These are phyloP conservation scores for Pseudochirops cupreus DNA, from an alignment of 2,797 vertebrate genomes.

Conservation along the genomic window DNA sequence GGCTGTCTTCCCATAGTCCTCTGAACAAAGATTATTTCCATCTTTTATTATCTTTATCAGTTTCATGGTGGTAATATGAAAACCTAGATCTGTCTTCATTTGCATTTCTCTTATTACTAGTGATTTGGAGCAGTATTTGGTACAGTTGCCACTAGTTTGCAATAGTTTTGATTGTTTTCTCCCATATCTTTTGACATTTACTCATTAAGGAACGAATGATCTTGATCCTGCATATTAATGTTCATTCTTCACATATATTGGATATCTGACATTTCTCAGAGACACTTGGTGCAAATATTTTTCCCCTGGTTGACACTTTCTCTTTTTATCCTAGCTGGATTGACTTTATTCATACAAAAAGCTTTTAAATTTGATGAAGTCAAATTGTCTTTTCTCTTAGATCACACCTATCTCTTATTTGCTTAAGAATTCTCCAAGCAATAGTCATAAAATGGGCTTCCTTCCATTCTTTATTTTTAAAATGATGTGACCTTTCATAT, in stretches of 20 bases:
- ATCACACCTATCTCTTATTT: neutral
- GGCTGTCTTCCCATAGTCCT: neutral
- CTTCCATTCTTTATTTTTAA: neutral
- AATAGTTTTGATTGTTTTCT: neutral
- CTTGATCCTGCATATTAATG: neutral
- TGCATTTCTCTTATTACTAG: neutral
- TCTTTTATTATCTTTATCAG: neutral
- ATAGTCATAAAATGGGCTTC: neutral
- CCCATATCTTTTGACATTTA: neutral
- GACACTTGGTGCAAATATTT: neutral
- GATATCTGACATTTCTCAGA: neutral
- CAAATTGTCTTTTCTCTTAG: neutral
- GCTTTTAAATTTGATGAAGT: neutral
- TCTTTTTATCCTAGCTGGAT: neutral
- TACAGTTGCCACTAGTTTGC: neutral
- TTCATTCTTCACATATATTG: neutral
- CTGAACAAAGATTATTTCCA: neutral
- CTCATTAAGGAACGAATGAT: neutral
- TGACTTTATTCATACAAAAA: neutral
- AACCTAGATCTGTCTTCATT: neutral
- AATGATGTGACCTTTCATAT: neutral
- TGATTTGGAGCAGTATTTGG: neutral
- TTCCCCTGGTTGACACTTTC: neutral
- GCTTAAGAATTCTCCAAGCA: neutral
- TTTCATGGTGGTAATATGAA: neutral